Conservation (phyloP, 2,113 vertebrate genomes). For the Stigmatopora nigra region DNA sequence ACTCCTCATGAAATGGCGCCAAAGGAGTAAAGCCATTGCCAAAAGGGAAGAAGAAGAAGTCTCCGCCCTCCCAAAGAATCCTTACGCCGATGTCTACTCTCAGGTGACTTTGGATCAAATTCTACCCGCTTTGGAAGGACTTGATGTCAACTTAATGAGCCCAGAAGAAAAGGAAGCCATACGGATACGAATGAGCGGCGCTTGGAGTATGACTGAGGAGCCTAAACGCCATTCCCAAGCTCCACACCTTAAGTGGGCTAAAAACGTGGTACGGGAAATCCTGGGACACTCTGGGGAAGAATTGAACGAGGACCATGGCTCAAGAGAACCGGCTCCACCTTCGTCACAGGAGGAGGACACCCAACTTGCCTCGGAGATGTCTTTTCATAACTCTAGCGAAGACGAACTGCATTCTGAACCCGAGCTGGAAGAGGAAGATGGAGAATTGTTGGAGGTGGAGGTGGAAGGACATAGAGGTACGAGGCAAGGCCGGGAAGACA, state of each 20-base stretch:
- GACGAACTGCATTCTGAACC: slow-evolving; percentile 15
- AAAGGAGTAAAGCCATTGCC: slow-evolving; percentile 17
- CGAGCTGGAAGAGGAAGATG: slow-evolving; percentile 36
- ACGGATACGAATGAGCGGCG: slow-evolving; percentile 44
- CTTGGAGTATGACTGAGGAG: slow-evolving; percentile 44
- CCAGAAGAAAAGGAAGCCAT: slow-evolving; percentile 56
- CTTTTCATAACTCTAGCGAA: slow-evolving; percentile 7
- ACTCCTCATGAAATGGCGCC: slow-evolving; percentile 56
- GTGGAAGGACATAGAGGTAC: slow-evolving; percentile 57
- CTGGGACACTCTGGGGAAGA: slow-evolving; percentile 54
- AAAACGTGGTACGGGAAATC: slow-evolving; percentile 59
- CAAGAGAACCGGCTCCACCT: not conserved
- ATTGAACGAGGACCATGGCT: slow-evolving; percentile 3
- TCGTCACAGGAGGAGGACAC: not conserved
- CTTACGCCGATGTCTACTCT: slow-evolving; percentile 7
- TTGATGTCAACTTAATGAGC: slow-evolving; percentile 29
- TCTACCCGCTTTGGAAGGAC: slow-evolving; percentile 27
- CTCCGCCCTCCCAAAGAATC: slow-evolving; percentile 11
- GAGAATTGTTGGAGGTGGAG: slow-evolving; percentile 10
- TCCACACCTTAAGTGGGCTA: slow-evolving; percentile 71
- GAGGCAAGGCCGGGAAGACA: slow-evolving; percentile 29
- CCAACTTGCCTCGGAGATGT: slow-evolving; percentile 11
- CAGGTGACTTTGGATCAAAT: slow-evolving; percentile 21
- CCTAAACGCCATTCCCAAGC: slow-evolving; percentile 62
- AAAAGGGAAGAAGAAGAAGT: not conserved